These are phyloP conservation scores for Therioaphis trifolii DNA, from an alignment of 2,888 invertebrate species.

Conservation along the genomic window DNA sequence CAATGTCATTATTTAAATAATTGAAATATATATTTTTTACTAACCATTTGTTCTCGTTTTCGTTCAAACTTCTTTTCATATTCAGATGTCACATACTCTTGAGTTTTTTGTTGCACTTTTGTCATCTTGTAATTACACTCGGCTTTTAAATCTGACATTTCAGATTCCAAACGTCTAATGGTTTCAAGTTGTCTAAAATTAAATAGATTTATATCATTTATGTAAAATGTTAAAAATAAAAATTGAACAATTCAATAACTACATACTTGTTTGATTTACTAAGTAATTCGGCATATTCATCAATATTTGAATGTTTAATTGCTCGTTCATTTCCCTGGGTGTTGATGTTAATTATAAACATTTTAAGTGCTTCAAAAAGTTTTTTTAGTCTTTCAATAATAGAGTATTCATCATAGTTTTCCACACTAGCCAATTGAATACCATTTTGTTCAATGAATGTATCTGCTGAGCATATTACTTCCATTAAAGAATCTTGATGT, in stretches of 20 bases:
- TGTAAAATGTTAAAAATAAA: neutral
- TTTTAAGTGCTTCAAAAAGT: conserved; percentile 57
- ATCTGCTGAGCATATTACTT: conserved; percentile 55
- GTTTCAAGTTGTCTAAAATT: conserved; percentile 52
- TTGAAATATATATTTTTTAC: neutral
- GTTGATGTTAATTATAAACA: conserved; percentile 51
- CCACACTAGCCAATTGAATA: conserved; percentile 43
- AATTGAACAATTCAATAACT: conserved; percentile 1
- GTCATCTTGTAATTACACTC: conserved; percentile 55
- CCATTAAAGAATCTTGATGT: conserved; percentile 43
- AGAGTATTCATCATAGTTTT: conserved; percentile 39
- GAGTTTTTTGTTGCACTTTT: conserved; percentile 59
- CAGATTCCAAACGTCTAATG: conserved; percentile 34
- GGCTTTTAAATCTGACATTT: conserved; percentile 33
- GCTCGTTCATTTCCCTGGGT: conserved; percentile 23
- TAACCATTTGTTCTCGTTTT: conserved; percentile 58
- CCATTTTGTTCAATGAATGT: conserved; percentile 60
- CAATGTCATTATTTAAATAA: neutral
- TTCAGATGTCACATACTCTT: conserved; percentile 51
- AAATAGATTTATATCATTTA: neutral
- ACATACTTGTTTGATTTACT: conserved; percentile 40
- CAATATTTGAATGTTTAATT: neutral
- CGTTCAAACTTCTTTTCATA: conserved; percentile 59
- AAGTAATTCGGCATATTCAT: conserved; percentile 29
- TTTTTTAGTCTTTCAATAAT: conserved; percentile 55